Evolutionary conservation across 2,113 vertebrate species (phyloP).

Genomic region (Cyprinodon variegatus): DNA sequence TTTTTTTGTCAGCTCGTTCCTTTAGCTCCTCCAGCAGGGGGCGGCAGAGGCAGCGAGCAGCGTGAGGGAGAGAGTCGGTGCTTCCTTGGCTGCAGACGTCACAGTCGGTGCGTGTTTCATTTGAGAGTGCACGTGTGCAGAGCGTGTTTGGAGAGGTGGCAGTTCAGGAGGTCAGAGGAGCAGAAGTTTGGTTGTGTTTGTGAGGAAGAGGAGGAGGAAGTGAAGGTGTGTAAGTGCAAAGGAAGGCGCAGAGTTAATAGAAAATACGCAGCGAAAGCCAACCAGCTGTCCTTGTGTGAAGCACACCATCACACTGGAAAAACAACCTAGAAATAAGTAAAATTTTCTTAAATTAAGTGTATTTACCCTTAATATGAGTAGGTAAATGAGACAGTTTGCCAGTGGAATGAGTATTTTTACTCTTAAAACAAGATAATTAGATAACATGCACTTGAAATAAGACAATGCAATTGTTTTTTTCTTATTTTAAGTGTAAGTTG

Average conservation of each 20-base stretch:
- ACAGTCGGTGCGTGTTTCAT: slow-evolving; percentile 42
- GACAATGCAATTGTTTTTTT: too few relatives aligned
- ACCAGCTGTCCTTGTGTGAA: slow-evolving; percentile 1
- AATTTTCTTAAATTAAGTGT: too few relatives aligned
- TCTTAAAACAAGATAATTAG: too few relatives aligned
- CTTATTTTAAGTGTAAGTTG: too few relatives aligned
- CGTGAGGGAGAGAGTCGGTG: slow-evolving; percentile 66
- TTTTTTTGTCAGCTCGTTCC: rapidly evolving
- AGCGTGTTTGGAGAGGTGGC: slow-evolving; percentile 25
- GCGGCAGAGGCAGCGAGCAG: slow-evolving; percentile 68
- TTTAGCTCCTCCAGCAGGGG: slow-evolving; percentile 52
- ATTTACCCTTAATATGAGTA: too few relatives aligned
- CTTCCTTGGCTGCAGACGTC: slow-evolving; percentile 65
- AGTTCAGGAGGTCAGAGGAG: background rate
- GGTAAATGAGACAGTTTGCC: too few relatives aligned
- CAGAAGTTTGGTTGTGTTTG: slow-evolving; percentile 34
- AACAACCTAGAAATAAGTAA: too few relatives aligned
- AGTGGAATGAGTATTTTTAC: too few relatives aligned
- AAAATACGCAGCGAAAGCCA: slow-evolving; percentile 59
- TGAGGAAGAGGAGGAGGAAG: background rate
- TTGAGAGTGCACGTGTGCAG: slow-evolving; percentile 50
- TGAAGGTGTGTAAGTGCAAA: slow-evolving; percentile 18
- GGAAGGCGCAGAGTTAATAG: background rate
- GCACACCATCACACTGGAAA: background rate
- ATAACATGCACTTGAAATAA: too few relatives aligned